Evolutionary conservation across 2,888 invertebrate species (phyloP), one percentile per base, ranked within the genome.

Genomic region (Entomobrya multifasciata): DNA sequence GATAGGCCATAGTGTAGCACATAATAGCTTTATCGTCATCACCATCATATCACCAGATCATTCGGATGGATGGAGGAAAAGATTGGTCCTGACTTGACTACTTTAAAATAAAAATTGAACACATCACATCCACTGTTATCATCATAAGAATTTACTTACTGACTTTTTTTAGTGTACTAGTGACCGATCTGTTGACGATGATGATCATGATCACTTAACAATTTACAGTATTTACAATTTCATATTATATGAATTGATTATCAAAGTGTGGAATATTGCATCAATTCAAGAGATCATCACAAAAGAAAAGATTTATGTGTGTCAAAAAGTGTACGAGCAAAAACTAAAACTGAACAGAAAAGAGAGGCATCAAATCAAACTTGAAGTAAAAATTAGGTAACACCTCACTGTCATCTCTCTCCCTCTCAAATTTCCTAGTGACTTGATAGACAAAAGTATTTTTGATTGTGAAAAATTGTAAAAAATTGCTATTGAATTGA

Each of bases 161-260:
- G 55, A 55, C 22, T 55, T 55, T 36, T n/a, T 4, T 52, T n/a
- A 60, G 0, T 27, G 60, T 25, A 60, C 60, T n/a, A 60, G 60
- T 60, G 60, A 60, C 27, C 60, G 60, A 60, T 25, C 57, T n/a
- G n/a, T n/a, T n/a, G n/a, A n/a, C n/a, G n/a, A n/a, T n/a, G n/a
- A n/a, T n/a, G 8, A 57, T 27, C 27, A 60, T 30, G 60, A 30
- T 60, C 60, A 60, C 30, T 60, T 60, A 27, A 60, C 27, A 60
- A 60, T 36, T n/a, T n/a, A n/a, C n/a, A n/a, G n/a, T 57, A 57
- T 25, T 57, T 60, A 27, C 60, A 60, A 60, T 60, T 30, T 60
- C n/a, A 60, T 36, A 36, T 8, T 6, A 6, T 6, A 36, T 36
- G 8, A 36, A 36, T 36, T 36, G 36, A 36, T 36, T 36, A n/a